Percentiles rank a stretch among this genome's conserved stretches.
Conservation (phyloP, 2,797 vertebrate genomes). For the Philypnodon macrostomus region DNA sequence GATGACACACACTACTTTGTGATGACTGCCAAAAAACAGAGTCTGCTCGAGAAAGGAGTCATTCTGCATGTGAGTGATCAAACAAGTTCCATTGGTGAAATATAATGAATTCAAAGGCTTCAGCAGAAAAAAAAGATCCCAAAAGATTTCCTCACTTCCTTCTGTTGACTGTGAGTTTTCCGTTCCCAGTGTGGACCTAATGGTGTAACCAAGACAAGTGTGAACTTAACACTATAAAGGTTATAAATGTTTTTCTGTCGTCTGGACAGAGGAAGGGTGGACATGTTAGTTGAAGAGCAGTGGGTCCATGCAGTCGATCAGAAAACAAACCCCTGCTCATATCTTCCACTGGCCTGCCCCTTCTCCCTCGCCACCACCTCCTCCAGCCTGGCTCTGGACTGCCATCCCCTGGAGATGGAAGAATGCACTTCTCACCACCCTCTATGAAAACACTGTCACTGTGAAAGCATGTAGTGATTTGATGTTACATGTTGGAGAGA, state of each 20-base stretch:
- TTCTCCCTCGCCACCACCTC: slow-evolving; percentile 7
- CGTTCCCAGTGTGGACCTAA: slow-evolving; percentile 27
- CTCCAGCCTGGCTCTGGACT: slow-evolving; percentile 13
- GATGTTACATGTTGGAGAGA: slow-evolving; percentile 44
- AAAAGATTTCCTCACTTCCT: slow-evolving; percentile 9
- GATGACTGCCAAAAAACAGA: slow-evolving; percentile 99
- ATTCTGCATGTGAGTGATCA: slow-evolving; percentile 90
- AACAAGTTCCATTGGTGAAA: slow-evolving; percentile 5
- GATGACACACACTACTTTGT: slow-evolving; percentile 99
- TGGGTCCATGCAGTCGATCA: slow-evolving; percentile 20
- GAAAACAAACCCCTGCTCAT: slow-evolving; percentile 30
- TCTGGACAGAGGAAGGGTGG: slow-evolving; percentile 33
- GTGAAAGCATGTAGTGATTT: slow-evolving; percentile 50
- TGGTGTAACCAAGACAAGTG: slow-evolving; percentile 49
- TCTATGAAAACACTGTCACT: slow-evolving; percentile 56
- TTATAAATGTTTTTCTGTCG: slow-evolving; percentile 19
- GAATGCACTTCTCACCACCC: slow-evolving; percentile 41
- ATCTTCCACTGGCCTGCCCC: slow-evolving; percentile 27
- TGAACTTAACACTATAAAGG: slow-evolving; percentile 18
- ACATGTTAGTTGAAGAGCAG: slow-evolving; percentile 8
- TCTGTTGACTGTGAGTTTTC: slow-evolving; percentile 13
- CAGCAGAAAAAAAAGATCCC: slow-evolving; percentile 13
- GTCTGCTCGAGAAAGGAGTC: slow-evolving; percentile 95
- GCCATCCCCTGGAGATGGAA: slow-evolving; percentile 28
- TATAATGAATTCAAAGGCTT: slow-evolving; percentile 5